Evolutionary conservation across 2,888 invertebrate genomes (phyloP).

Genomic region (Drosophila macrospina): DNA sequence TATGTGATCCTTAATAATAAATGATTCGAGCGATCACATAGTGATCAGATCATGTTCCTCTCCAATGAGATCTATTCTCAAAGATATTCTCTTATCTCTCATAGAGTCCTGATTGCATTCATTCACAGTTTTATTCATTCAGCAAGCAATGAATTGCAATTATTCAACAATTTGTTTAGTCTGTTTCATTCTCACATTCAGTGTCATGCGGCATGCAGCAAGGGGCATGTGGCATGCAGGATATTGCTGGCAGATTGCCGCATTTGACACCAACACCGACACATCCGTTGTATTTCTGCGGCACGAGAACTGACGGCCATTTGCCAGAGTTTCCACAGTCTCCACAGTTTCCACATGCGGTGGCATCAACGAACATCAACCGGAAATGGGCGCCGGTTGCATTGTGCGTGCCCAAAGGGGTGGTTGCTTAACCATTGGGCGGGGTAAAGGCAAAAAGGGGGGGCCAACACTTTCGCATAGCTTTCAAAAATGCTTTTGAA

Average conservation of each 20-base stretch:
- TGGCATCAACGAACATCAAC: conserved; percentile 17
- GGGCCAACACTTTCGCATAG: conserved; percentile 47
- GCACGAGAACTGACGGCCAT: conserved; percentile 8
- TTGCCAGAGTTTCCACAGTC: conserved; percentile 24
- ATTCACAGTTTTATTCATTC: not conserved
- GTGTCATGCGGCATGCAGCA: not conserved
- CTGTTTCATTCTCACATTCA: not conserved
- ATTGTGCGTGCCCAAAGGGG: conserved; percentile 27
- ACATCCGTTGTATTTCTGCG: conserved; percentile 25
- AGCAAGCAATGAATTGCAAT: conserved; percentile 1
- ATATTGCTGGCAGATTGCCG: conserved; percentile 64
- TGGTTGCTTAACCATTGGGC: not conserved
- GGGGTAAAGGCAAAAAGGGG: not conserved
- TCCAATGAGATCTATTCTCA: not conserved
- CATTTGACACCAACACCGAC: conserved; percentile 20
- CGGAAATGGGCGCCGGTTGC: conserved; percentile 44
- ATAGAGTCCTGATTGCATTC: not conserved
- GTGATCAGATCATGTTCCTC: no score
- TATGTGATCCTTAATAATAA: no score
- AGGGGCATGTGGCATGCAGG: conserved; percentile 46
- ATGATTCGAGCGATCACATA: no score
- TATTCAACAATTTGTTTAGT: conserved; percentile 9
- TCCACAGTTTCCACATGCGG: conserved; percentile 15
- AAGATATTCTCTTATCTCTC: not conserved
- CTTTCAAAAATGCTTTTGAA: conserved; percentile 39